Evolutionary conservation across 2,888 invertebrate genomes (phyloP), one percentile per base, ranked within the genome.

Genomic region (Coenonympha glycerion): DNA sequence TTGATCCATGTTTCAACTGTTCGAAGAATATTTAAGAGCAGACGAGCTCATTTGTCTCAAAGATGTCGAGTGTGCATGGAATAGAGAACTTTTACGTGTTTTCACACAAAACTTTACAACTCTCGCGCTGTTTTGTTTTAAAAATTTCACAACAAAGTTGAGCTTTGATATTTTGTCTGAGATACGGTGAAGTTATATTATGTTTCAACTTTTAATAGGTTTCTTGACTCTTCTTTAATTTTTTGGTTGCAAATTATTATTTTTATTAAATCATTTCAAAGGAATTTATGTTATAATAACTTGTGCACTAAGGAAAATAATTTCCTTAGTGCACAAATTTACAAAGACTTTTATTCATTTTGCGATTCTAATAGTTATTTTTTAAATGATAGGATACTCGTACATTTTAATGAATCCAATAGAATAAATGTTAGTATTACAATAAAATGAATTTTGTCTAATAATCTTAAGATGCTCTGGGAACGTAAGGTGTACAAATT

Each of bases 11-110:
- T 59, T 61, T 59, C 63, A 55, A 68, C 62, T 69, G 71, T 66
- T 68, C 67, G 62, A 60, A 60, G 70, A 74, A 77, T 76, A 82
- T 78, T 81, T 79, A 76, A 75, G 66, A 74, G 65, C 67, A 63
- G 66, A 63, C 57, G 57, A 56, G 55, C 55, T 75, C 74, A 73
- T 76, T 74, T 71, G 63, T 60, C 66, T 59, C 62, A 68, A 76
- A 70, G 72, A 70, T 69, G 79, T 76, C 74, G 64, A 65, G 77
- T 80, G 74, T 75, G 78, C 77, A 78, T 69, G 73, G 74, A 73
- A 72, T 52, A 65, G 64, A 68, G 68, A 71, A 76, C 73, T 76
- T 80, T 80, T 78, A 81, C 80, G 77, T 78, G 74, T 79, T 53
- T 47, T 42, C 47, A 44, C 53, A 50, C 49, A 33, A 50, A 47